Conservation (phyloP, 2,797 vertebrate species). For the Etheostoma nigrum region DNA sequence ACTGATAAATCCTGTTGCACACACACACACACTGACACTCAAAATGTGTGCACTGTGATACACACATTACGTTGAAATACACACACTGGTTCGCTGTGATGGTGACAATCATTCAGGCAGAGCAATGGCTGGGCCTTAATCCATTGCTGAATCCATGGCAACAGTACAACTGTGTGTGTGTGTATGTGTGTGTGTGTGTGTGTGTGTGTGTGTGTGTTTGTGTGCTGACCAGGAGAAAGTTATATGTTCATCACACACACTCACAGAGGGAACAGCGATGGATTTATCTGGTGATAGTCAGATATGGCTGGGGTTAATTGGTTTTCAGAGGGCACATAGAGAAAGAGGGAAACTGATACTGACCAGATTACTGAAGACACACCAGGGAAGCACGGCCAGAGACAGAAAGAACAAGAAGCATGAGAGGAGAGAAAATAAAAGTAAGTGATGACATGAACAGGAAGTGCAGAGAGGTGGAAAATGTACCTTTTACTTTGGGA, state of each 20-base stretch:
- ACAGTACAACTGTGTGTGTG: constrained; percentile 55
- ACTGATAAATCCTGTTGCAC: constrained; percentile 75
- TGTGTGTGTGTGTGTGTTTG: background rate
- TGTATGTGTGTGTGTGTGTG: background rate
- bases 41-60: constrained; percentile 4
- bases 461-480: constrained; percentile 20
- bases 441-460: constrained; percentile 45
- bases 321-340: constrained; percentile 75
- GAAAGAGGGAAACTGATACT: constrained; percentile 67
- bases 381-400: constrained; percentile 45
- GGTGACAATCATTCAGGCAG: constrained; percentile 69
- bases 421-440: constrained; percentile 43
- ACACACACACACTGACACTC: constrained; percentile 13
- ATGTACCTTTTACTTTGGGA: constrained; percentile 26
- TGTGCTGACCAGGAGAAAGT: constrained; percentile 31
- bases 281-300: constrained; percentile 77
- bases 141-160: constrained; percentile 70
- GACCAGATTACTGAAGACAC: constrained; percentile 69
- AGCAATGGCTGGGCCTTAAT: constrained; percentile 63
- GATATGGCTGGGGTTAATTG: constrained; percentile 84
- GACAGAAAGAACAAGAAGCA: constrained; percentile 31
- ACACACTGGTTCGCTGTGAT: constrained; percentile 31
- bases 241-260: constrained; percentile 20
- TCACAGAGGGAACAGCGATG: constrained; percentile 47
- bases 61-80: constrained; percentile 26